A percentile compares a stretch with the other conserved stretches of the same genome.
Conservation (phyloP, 1,140 invertebrate genomes). For the Agrypnia vestita region DNA sequence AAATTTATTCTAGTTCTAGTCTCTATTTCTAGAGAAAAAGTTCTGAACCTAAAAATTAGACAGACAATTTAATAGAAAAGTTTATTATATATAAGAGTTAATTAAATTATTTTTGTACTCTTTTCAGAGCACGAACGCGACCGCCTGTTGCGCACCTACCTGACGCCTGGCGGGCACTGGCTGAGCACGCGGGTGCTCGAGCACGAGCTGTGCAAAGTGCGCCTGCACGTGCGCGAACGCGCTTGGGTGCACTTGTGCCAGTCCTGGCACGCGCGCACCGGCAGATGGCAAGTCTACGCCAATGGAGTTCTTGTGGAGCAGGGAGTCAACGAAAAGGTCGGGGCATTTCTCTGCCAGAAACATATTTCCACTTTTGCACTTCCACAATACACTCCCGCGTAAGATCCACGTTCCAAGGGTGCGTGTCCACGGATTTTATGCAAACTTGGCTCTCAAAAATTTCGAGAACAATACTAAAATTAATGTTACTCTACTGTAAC, state of each 20-base stretch:
- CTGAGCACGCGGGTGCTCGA: slow-evolving; percentile 76
- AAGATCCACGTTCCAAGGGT: too few relatives aligned
- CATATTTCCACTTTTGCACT: too few relatives aligned
- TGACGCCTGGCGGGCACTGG: slow-evolving; percentile 72
- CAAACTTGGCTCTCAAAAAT: too few relatives aligned
- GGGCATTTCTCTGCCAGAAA: background rate
- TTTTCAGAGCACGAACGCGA: slow-evolving; percentile 74
- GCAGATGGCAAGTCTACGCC: slow-evolving; percentile 76
- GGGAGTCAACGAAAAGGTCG: slow-evolving; percentile 72
- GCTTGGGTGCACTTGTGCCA: slow-evolving; percentile 80
- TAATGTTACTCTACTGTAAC: too few relatives aligned
- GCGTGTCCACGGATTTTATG: too few relatives aligned
- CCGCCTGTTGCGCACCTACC: slow-evolving; percentile 76
- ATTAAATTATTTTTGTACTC: slow-evolving; percentile 49
- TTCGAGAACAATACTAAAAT: too few relatives aligned
- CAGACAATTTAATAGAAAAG: too few relatives aligned
- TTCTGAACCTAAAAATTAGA: too few relatives aligned
- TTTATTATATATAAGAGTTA: too few relatives aligned
- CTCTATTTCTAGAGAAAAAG: too few relatives aligned
- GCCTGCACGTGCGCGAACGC: slow-evolving; percentile 70
- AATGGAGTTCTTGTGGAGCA: slow-evolving; percentile 73
- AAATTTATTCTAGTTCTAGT: too few relatives aligned
- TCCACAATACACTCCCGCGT: too few relatives aligned
- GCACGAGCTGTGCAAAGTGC: slow-evolving; percentile 68
- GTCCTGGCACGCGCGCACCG: slow-evolving; percentile 76